Conservation (phyloP, 2,113 vertebrate species). For the Brachypodius melanocephalos region DNA sequence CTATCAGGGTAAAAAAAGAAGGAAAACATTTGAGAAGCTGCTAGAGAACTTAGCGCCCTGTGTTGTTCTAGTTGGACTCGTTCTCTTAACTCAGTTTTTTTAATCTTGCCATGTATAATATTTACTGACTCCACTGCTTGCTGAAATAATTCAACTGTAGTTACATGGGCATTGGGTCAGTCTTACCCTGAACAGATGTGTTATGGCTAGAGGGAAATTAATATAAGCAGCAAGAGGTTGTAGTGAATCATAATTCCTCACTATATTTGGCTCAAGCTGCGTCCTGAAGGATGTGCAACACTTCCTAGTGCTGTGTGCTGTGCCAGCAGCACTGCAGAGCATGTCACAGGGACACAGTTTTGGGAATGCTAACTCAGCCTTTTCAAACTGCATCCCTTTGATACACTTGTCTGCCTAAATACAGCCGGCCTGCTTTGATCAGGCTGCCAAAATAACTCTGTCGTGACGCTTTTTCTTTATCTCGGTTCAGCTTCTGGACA, state of each 20-base stretch:
- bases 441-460: constrained; percentile 15
- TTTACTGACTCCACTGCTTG: neutral
- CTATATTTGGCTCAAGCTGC: neutral
- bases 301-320: neutral
- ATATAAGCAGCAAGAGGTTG: neutral
- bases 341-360: neutral
- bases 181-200: neutral
- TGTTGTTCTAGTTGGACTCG: neutral
- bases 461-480: neutral
- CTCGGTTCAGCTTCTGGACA: constrained; percentile 23
- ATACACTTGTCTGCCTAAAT: constrained; percentile 23
- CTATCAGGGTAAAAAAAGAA: neutral
- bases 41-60: neutral
- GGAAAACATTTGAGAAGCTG: neutral
- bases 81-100: neutral
- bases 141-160: neutral
- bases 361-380: constrained; percentile 2
- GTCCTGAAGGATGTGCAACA: neutral
- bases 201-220: constrained; percentile 7
- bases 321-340: neutral
- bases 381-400: constrained; percentile 22
- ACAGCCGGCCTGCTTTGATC: neutral
- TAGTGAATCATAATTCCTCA: neutral
- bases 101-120: neutral
- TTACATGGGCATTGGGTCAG: neutral